phyloP scores from a whole-genome alignment of 2,113 vertebrate species.

The Phylloscopus trochilus region DNA sequence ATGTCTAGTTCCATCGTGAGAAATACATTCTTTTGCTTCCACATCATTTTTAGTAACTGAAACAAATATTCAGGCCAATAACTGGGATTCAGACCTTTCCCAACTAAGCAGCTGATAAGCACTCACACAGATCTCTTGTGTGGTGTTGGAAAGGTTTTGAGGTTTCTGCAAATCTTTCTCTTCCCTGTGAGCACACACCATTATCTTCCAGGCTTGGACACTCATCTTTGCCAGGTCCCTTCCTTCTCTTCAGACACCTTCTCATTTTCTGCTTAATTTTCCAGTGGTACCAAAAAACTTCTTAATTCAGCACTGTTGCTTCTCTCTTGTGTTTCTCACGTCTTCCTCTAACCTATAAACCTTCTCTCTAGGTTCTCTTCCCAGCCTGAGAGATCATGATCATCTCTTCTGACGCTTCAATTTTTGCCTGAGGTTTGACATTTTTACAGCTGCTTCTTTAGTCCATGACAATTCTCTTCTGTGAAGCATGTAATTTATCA shows the following conservation, averaged over 20 bases:
- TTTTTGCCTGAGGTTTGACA: background rate
- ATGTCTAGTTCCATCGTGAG: background rate
- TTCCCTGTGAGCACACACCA: background rate
- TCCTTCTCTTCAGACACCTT: background rate
- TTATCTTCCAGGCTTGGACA: background rate
- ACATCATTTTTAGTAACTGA: background rate
- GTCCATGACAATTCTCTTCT: background rate
- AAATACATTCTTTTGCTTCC: background rate
- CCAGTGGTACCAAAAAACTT: background rate
- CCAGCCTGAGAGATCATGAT: background rate
- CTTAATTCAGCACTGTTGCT: background rate
- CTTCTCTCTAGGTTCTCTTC: background rate
- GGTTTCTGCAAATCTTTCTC: background rate
- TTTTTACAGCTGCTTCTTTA: conserved; percentile 7
- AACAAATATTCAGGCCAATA: background rate
- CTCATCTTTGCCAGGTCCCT: background rate
- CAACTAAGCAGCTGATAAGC: fast-evolving
- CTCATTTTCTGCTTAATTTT: background rate
- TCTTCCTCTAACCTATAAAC: background rate
- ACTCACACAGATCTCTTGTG: background rate
- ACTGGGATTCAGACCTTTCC: background rate
- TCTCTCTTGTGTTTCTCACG: background rate
- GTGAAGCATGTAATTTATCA: background rate
- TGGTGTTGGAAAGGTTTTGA: background rate
- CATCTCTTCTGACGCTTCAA: background rate